Percentiles rank a stretch among this genome's conserved stretches.
These are phyloP conservation scores for Grammomys surdaster DNA, from an alignment of 2,113 vertebrate species.

Conservation along the genomic window DNA sequence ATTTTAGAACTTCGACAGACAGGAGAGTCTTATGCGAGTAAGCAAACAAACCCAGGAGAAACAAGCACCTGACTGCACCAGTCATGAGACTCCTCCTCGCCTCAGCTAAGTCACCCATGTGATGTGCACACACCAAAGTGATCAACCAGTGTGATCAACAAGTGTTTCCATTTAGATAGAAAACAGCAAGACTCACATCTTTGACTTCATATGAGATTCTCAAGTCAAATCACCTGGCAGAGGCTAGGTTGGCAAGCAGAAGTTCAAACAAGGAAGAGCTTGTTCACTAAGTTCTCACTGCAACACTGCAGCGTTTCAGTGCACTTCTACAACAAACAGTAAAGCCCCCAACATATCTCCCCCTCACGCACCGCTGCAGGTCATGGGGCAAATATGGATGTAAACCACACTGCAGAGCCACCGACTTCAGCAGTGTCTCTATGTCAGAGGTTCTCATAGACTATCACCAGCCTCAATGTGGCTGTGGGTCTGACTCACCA, in stretches of 20 bases:
- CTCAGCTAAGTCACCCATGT: too few species aligned
- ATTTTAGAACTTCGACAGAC: not conserved
- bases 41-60: not conserved
- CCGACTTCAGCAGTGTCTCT: accelerated
- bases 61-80: not conserved
- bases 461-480: not conserved
- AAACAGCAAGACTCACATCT: accelerated
- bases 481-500: not conserved
- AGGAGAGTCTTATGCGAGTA: not conserved
- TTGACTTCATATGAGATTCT: not conserved
- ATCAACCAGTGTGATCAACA: not conserved
- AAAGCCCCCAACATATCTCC: not conserved
- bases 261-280: not conserved
- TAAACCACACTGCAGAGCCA: not conserved
- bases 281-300: not conserved
- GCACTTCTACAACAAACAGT: not conserved
- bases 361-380: accelerated
- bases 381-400: accelerated
- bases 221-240: not conserved
- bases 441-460: not conserved
- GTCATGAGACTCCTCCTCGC: not conserved
- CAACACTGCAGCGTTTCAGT: not conserved
- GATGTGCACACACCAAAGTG: too few species aligned
- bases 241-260: not conserved
- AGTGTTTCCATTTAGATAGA: accelerated